Evolutionary conservation across 1,140 invertebrate genomes (phyloP), one percentile per base, ranked within the genome.

Genomic region (Cydia amplana): DNA sequence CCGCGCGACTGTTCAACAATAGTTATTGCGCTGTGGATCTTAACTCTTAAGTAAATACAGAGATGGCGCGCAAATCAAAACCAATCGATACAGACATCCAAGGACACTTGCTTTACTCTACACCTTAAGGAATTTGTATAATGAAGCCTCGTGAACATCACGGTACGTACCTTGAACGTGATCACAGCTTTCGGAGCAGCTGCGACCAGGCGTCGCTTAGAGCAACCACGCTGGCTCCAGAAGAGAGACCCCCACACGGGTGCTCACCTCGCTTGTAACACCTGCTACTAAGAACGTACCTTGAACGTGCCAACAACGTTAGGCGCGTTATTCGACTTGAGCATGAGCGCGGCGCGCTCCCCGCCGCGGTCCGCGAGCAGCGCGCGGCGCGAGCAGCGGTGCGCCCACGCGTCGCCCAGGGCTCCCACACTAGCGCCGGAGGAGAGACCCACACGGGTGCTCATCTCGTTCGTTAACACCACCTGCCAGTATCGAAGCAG

Each of bases 391-490:
- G 89, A 90, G 75, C 90, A 89, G 60, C 91, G 87, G 78, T 94
- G 93, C 0, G 89, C 83, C 90, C 93, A 93, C 12, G 87, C 88
- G 75, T 94, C 93, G 0, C 93, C 93, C n/a, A 94, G 72, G 6
- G 93, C 85, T 0, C 90, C 92, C 7, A 93, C 90, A 46, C 88
- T 78, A 0, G 84, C 78, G 0, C 88, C 87, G 1, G 85, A 83
- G 0, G 85, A 84, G 25, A 92, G 78, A 12, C 93, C 89, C 23
- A 93, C 77, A 46, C 94, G 85, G 4, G 93, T 93, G 12, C 93
- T 94, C 87, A 94, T 92, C 79, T 94, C 93, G 80, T 94, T 94
- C 72, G 93, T 93, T 18, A 94, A 46, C 1, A 94, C 85, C 2
- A 94, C 84, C 94, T 94, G 75, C 64, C 89, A 82, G 9, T 43